phyloP scores from a whole-genome alignment of 1,140 invertebrate genomes.

The Daktulosphaira vitifoliae region DNA sequence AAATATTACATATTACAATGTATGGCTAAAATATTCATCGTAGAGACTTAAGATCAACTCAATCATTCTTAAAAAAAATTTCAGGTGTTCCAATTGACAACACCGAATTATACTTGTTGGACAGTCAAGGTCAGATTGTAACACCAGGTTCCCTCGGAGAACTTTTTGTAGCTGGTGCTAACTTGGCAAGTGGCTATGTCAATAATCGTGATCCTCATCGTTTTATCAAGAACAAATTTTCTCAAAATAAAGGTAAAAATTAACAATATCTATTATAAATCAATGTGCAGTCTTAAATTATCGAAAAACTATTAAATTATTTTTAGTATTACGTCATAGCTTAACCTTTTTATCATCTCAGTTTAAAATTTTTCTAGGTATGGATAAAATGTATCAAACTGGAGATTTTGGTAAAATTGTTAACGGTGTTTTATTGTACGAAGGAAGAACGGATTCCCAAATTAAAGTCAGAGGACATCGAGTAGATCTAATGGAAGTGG shows the following conservation, averaged over 20 bases:
- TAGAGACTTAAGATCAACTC: too few species aligned
- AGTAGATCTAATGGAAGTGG: constrained; percentile 74
- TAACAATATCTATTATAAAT: constrained; percentile 38
- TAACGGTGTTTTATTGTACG: constrained; percentile 59
- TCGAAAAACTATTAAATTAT: too few species aligned
- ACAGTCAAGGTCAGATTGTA: constrained; percentile 58
- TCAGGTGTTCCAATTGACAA: constrained; percentile 64
- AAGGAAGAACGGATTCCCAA: constrained; percentile 76
- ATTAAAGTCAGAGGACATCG: constrained; percentile 77
- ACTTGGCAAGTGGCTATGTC: constrained; percentile 70
- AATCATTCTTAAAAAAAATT: too few species aligned
- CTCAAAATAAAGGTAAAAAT: constrained; percentile 56
- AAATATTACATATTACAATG: too few species aligned
- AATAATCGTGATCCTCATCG: constrained; percentile 59
- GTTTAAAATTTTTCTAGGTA: too few species aligned
- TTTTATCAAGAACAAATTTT: constrained; percentile 62
- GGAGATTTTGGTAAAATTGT: constrained; percentile 71
- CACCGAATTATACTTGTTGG: constrained; percentile 66
- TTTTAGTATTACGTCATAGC: too few species aligned
- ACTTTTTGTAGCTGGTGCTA: constrained; percentile 65
- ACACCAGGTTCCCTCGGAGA: constrained; percentile 64
- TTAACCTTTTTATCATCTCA: too few species aligned
- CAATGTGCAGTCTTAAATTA: too few species aligned
- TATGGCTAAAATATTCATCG: too few species aligned
- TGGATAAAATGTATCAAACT: constrained; percentile 57